phyloP scores from a whole-genome alignment of 2,888 invertebrate genomes.

The Drosophila gaucha region DNA sequence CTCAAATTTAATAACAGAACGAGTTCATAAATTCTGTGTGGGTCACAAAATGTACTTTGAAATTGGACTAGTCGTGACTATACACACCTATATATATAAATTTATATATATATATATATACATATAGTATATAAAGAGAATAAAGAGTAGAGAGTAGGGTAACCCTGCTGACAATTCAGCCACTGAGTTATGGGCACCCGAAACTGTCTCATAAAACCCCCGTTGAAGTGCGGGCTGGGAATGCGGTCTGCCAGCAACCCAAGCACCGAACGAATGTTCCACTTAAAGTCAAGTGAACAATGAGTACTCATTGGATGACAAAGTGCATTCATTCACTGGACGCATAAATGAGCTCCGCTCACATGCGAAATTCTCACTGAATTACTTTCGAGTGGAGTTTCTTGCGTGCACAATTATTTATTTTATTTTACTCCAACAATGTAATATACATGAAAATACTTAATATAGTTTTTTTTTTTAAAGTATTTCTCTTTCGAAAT shows the following conservation, averaged over 20 bases:
- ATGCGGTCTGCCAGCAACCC: constrained; percentile 8
- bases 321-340: constrained; percentile 11
- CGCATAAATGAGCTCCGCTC: constrained; percentile 7
- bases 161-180: constrained; percentile 36
- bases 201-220: constrained; percentile 43
- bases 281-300: constrained; percentile 37
- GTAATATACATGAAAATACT: background rate
- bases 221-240: constrained; percentile 14
- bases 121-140: constrained; percentile 18
- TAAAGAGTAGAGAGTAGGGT: constrained; percentile 18
- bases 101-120: background rate
- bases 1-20: constrained; percentile 62
- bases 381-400: background rate
- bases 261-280: constrained; percentile 14
- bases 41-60: constrained; percentile 35
- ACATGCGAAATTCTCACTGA: constrained; percentile 4
- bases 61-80: constrained; percentile 45
- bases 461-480: background rate
- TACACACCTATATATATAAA: background rate
- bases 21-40: constrained; percentile 64
- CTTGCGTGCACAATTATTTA: constrained; percentile 7
- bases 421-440: background rate
- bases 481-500: background rate
- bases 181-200: constrained; percentile 43
- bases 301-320: constrained; percentile 30